Evolutionary conservation across 1,140 invertebrate genomes (phyloP), one percentile per base, ranked within the genome.

Genomic region (Papilio helenus): DNA sequence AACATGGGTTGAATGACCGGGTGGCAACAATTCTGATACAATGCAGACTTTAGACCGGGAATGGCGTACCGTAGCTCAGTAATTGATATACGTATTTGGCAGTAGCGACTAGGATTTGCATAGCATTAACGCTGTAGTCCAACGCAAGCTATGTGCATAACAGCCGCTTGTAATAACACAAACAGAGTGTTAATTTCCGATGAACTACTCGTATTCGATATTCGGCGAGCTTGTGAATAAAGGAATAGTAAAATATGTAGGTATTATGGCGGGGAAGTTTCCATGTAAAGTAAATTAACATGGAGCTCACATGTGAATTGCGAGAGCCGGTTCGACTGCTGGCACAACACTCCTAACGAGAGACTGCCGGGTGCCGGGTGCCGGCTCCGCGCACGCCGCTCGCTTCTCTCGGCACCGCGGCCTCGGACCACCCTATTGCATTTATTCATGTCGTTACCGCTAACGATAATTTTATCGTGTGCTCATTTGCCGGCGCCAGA

Each of bases 391-490:
- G 83, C 83, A 84, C 82, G 58, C 82, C 80, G 83, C 84, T 80
- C 86, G 88, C 80, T 80, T 80, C 87, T 83, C 87, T 83, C 85
- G 82, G 85, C 83, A 79, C 79, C 87, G 84, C 85, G 86, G 81
- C 79, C 87, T 84, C 86, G 88, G 85, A 90, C 89, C 91, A 88
- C 90, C 91, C 92, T 94, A 91, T 90, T 95, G 93, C 94, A 95
- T 95, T 95, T 95, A 95, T 95, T 95, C 94, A 95, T 95, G 93
- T 95, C 94, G 94, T 95, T 95, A 95, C 93, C 91, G 93, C 93
- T 95, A 95, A 95, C 93, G 94, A 95, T 95, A 95, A 95, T 95
- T 95, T 95, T 95, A 95, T 95, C 93, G 94, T 93, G 93, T 94
- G 93, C 94, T 95, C 94, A 95, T 95, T 95, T 95, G 92, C 92